These are phyloP conservation scores for Ageneiosus marmoratus DNA, from an alignment of 2,113 vertebrate species.

Conservation along the genomic window DNA sequence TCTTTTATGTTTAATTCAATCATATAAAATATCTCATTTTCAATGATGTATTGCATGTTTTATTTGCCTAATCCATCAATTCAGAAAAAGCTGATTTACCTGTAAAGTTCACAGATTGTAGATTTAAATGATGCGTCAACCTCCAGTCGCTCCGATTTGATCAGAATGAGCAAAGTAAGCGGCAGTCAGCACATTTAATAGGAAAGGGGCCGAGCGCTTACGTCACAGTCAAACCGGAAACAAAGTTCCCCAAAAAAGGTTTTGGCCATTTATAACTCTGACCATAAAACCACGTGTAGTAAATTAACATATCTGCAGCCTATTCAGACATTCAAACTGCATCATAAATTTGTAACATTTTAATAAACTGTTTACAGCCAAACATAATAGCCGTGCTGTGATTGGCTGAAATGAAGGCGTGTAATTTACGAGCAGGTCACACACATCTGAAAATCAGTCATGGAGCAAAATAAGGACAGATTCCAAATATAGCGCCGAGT, in stretches of 20 bases:
- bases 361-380: not conserved
- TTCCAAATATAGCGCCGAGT: too few relatives aligned
- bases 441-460: not conserved
- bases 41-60: not conserved
- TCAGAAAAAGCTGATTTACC: not conserved
- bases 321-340: not conserved
- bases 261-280: not conserved
- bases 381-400: not conserved
- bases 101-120: not conserved
- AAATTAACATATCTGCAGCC: too few relatives aligned
- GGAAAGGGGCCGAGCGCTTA: not conserved
- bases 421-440: slow-evolving; percentile 21
- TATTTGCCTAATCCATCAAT: too few relatives aligned
- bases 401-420: slow-evolving; percentile 72
- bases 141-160: not conserved
- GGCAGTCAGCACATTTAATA: slow-evolving; percentile 15
- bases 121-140: not conserved
- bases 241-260: not conserved
- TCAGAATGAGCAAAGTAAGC: not conserved
- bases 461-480: not conserved
- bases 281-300: too few relatives aligned
- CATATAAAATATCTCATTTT: not conserved
- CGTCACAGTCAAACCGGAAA: not conserved
- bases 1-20: not conserved
- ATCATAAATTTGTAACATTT: not conserved